Conservation (phyloP, 2,888 invertebrate species). For the Zaprionus lineosus region DNA sequence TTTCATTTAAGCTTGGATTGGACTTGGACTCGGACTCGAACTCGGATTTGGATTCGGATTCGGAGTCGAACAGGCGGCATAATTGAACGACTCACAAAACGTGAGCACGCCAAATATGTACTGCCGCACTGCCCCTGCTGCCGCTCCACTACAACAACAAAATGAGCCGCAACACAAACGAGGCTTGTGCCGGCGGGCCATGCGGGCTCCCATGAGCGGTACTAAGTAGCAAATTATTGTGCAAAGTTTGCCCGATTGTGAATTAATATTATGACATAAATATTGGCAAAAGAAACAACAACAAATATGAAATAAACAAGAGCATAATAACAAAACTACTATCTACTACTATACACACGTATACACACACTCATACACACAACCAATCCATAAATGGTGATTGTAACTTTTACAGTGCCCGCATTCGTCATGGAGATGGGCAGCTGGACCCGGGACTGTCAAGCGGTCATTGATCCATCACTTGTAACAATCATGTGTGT, state of each 20-base stretch:
- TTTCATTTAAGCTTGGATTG: slow-evolving; percentile 28
- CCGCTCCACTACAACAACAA: background rate
- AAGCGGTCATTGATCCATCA: background rate
- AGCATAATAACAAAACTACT: slow-evolving; percentile 26
- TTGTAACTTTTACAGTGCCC: slow-evolving; percentile 23
- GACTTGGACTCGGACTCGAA: slow-evolving; percentile 28
- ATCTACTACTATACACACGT: background rate
- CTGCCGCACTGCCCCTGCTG: background rate
- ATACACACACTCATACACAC: background rate
- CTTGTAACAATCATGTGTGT: background rate
- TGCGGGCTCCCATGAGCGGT: slow-evolving; percentile 16
- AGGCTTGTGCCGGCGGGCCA: background rate
- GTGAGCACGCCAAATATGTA: slow-evolving; percentile 49
- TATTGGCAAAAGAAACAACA: slow-evolving; percentile 38
- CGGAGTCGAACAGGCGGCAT: too few relatives aligned
- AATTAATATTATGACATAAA: slow-evolving; percentile 61
- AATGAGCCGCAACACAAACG: too few relatives aligned
- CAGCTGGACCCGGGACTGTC: slow-evolving; percentile 15
- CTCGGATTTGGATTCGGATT: slow-evolving; percentile 7
- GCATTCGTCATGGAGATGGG: slow-evolving; percentile 4
- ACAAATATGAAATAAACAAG: slow-evolving; percentile 25
- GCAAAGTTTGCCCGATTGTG: slow-evolving; percentile 50
- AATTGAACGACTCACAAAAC: slow-evolving; percentile 32
- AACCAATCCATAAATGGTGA: background rate
- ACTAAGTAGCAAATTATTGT: slow-evolving; percentile 51